Conservation (phyloP, 2,797 vertebrate species). For the Odontamblyopus lacepedii region DNA sequence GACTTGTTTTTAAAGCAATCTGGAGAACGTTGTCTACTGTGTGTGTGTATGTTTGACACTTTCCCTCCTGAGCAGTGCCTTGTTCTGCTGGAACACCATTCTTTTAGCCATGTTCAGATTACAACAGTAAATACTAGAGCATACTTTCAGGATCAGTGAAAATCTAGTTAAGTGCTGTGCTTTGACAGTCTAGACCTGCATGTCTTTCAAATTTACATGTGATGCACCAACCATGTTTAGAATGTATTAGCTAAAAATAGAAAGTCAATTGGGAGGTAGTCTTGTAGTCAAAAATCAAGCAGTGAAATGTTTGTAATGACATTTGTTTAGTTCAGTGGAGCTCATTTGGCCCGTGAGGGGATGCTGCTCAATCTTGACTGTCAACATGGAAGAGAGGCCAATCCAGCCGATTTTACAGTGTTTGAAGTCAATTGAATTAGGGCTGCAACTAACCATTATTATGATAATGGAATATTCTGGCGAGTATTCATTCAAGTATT, state of each 20-base stretch:
- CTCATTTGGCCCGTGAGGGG: too few relatives aligned
- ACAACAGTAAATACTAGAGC: neutral
- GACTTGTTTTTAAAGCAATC: constrained; percentile 56
- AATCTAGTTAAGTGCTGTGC: neutral
- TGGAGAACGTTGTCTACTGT: constrained; percentile 27
- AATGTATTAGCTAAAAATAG: neutral
- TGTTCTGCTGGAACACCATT: constrained; percentile 15
- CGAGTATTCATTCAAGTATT: too few relatives aligned
- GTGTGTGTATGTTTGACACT: constrained; percentile 25
- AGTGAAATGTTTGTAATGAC: neutral
- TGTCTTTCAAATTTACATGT: neutral
- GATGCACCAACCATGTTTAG: too few relatives aligned
- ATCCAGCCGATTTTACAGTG: too few relatives aligned
- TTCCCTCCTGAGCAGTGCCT: constrained; percentile 17
- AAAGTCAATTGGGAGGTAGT: neutral
- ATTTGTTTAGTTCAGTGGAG: neutral
- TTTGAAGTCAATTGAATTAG: too few relatives aligned
- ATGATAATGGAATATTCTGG: too few relatives aligned
- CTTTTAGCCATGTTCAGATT: neutral
- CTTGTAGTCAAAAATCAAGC: neutral
- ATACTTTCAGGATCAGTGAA: neutral
- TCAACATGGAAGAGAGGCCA: too few relatives aligned
- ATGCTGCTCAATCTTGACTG: too few relatives aligned
- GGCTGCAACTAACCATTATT: too few relatives aligned
- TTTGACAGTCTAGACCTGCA: neutral